Base-by-base conservation (phyloP, 2,888 invertebrate species). In the Incurvaria masculella region DNA sequence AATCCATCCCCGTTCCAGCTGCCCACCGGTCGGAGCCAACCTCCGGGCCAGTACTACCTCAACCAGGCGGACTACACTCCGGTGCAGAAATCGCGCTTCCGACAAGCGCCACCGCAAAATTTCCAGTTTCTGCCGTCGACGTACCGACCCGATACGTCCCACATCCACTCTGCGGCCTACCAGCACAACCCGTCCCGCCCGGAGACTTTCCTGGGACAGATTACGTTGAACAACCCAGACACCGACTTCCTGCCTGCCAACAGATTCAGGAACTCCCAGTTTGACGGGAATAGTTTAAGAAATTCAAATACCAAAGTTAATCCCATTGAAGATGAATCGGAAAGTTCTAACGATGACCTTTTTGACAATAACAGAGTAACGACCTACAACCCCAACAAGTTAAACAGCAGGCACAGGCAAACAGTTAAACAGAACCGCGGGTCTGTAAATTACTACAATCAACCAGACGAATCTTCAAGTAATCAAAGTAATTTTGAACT, bases 131-230 rank as follows among this genome's bases (percentile, higher is more conserved):
- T 69, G 44, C 74, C 75, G 4, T 73, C 79, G 26, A 81, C 81
- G 3, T 76, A 79, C 59, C 70, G 76, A 58, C 84, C 84, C 39
- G 82, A 83, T 54, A 65, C 71, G 1, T 71, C 81, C 52, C 74
- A 81, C 57, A 81, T 82, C 55, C 82, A 81, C 59, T 75, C 78
- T n/a, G 69, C 74, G 45, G 79, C 76, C 4, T 81, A 81, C 58
- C 81, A 79, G 59, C 79, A 81, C 59, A 78, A 82, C 57, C 83
- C 83, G 14, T 81, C 82, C 2, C 81, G 82, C 60, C 81, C 81
- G 20, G 84, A 84, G 70, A 81, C 82, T 39, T 84, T 84, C 62
- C 64, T 84, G 49, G 83, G 83, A 8, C 81, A 84, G 69, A 82
- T 83, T 42, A 83, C 83, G 17, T 68, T 84, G 49, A 81, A 83